A percentile compares a stretch with the other conserved stretches of the same genome.
These are phyloP conservation scores for Characodon lateralis DNA, from an alignment of 2,797 vertebrate genomes.

Conservation along the genomic window DNA sequence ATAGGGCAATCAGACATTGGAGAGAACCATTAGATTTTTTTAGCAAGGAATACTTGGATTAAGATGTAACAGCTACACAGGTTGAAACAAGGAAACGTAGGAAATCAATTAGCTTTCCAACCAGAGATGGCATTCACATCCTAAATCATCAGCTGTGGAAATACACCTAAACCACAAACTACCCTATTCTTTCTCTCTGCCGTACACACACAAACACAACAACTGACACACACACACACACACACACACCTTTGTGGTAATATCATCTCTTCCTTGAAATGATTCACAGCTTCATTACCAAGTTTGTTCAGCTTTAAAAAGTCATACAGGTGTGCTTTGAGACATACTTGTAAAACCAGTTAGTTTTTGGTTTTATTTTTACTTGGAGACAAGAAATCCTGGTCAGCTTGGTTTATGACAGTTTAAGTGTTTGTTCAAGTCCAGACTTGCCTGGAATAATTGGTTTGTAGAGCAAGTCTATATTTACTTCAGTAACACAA, in stretches of 20 bases:
- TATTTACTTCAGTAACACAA: not conserved
- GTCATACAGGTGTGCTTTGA: slow-evolving; percentile 40
- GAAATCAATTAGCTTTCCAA: slow-evolving; percentile 10
- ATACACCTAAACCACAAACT: slow-evolving; percentile 24
- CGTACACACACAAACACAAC: not conserved
- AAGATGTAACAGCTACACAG: not conserved
- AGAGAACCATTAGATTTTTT: not conserved
- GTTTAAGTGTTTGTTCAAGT: slow-evolving; percentile 16
- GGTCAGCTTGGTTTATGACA: slow-evolving; percentile 1
- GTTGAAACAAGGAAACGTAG: not conserved
- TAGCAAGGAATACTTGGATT: not conserved
- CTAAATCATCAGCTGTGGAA: slow-evolving; percentile 36
- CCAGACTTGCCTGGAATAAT: slow-evolving; percentile 28
- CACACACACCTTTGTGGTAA: slow-evolving; percentile 13
- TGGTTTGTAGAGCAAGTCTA: not conserved
- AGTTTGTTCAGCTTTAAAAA: slow-evolving; percentile 40
- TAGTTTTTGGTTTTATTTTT: slow-evolving; percentile 11
- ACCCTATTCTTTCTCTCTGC: not conserved
- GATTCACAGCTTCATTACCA: slow-evolving; percentile 37
- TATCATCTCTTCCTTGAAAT: not conserved
- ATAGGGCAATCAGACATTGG: not conserved
- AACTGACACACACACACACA: not conserved
- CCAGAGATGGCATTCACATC: slow-evolving; percentile 25
- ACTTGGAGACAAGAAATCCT: slow-evolving; percentile 9
- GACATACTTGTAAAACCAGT: slow-evolving; percentile 16